These are phyloP conservation scores for Neosilurus mollespiculum DNA, from an alignment of 2,797 vertebrate genomes.

Conservation along the genomic window DNA sequence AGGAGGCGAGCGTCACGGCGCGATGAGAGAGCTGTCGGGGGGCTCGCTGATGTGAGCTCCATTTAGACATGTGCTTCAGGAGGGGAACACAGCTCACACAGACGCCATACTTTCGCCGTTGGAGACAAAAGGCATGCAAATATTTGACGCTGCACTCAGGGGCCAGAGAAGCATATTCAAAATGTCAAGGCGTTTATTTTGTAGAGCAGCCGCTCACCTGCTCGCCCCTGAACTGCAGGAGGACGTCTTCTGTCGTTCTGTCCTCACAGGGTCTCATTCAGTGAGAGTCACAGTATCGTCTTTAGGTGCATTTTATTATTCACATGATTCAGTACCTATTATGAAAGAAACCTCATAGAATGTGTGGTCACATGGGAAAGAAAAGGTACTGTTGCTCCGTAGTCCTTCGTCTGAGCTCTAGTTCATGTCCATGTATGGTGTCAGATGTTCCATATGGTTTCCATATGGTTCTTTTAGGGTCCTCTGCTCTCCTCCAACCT, in stretches of 20 bases:
- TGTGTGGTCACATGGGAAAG: not conserved
- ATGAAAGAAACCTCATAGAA: not conserved
- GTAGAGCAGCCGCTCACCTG: slow-evolving; percentile 47
- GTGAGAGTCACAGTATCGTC: not conserved
- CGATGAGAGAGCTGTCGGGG: slow-evolving; percentile 72
- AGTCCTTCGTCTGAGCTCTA: not conserved
- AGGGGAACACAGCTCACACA: slow-evolving; percentile 68
- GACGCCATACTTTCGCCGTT: slow-evolving; percentile 58
- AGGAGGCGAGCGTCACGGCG: slow-evolving; percentile 71
- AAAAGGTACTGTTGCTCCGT: not conserved
- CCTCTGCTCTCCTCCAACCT: not conserved
- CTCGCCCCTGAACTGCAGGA: slow-evolving; percentile 58
- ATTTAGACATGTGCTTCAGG: slow-evolving; percentile 71
- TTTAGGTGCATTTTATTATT: not conserved
- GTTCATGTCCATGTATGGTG: not conserved
- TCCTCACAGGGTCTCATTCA: not conserved
- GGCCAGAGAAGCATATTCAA: slow-evolving; percentile 65
- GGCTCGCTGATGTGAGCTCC: slow-evolving; percentile 71
- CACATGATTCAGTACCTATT: not conserved
- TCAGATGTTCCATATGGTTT: not conserved
- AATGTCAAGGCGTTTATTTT: slow-evolving; percentile 68
- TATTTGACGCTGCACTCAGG: slow-evolving; percentile 60
- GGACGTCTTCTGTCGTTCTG: slow-evolving; percentile 18
- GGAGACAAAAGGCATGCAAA: slow-evolving; percentile 75
- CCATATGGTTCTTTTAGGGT: not conserved